Percentiles rank a stretch among this genome's conserved stretches.
phyloP scores from a whole-genome alignment of 1,140 invertebrate species.

The Trichonephila clavata region DNA sequence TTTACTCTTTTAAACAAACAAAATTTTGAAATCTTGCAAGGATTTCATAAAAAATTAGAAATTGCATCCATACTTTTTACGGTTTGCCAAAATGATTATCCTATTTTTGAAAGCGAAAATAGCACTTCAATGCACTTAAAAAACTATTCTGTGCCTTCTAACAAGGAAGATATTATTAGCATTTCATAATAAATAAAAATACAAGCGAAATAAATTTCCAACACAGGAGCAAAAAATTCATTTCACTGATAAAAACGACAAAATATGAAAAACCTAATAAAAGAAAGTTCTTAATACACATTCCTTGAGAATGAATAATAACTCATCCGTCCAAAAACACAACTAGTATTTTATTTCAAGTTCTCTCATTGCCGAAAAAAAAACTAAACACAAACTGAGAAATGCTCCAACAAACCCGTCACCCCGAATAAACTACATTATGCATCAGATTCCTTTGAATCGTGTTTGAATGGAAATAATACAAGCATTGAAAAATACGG shows the following conservation, averaged over 20 bases:
- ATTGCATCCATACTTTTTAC: not conserved
- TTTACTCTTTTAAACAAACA: too few species aligned
- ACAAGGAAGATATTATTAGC: not conserved
- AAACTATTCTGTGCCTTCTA: not conserved
- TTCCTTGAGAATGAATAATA: slow-evolving; percentile 67
- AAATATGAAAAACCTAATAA: not conserved
- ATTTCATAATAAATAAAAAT: not conserved
- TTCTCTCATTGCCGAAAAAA: not conserved
- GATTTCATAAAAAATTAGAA: too few species aligned
- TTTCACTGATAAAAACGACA: not conserved
- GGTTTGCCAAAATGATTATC: slow-evolving; percentile 13
- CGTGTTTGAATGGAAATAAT: slow-evolving; percentile 22
- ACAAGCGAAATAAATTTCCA: not conserved
- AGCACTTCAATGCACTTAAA: not conserved
- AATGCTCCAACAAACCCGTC: slow-evolving; percentile 32
- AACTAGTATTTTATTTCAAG: slow-evolving; percentile 44
- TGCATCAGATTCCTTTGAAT: slow-evolving; percentile 66
- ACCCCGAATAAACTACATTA: slow-evolving; percentile 64
- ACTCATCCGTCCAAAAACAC: not conserved
- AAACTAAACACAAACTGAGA: slow-evolving; percentile 4
- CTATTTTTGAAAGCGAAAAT: not conserved
- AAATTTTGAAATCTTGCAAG: too few species aligned
- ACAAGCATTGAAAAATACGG: slow-evolving; percentile 17
- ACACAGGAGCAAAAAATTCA: not conserved
- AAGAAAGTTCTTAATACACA: slow-evolving; percentile 43